phyloP scores from a whole-genome alignment of 2,888 invertebrate species.

The Bhutanitis thaidina region DNA sequence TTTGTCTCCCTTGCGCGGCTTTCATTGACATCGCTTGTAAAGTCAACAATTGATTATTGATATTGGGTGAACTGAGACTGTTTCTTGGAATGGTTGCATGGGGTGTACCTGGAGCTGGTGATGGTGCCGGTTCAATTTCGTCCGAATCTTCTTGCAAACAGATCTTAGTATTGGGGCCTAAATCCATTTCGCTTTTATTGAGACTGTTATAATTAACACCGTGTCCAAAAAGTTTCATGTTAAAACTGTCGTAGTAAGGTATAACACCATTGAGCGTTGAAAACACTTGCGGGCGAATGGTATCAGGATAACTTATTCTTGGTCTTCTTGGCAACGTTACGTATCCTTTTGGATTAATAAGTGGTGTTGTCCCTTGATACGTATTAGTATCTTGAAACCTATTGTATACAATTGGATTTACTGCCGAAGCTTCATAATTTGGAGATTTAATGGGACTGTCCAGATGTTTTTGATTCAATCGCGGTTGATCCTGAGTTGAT shows the following conservation, averaged over 20 bases:
- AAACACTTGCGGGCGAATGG: constrained; percentile 65
- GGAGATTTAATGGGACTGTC: constrained; percentile 66
- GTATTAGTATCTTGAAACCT: constrained; percentile 83
- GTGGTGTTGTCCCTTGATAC: constrained; percentile 74
- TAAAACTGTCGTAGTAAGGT: constrained; percentile 88
- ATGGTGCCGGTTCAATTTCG: constrained; percentile 68
- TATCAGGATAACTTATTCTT: constrained; percentile 82
- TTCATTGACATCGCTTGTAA: constrained; percentile 60
- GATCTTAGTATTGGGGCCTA: constrained; percentile 74
- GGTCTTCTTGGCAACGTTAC: constrained; percentile 93
- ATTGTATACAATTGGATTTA: constrained; percentile 50
- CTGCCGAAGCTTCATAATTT: constrained; percentile 45
- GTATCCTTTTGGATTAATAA: constrained; percentile 85
- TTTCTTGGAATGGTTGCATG: constrained; percentile 68
- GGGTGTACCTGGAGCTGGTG: constrained; percentile 75
- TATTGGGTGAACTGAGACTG: constrained; percentile 75
- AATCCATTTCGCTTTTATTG: constrained; percentile 84
- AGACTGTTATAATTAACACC: constrained; percentile 88
- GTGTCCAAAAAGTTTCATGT: constrained; percentile 90
- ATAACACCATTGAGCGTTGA: constrained; percentile 70
- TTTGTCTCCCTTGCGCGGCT: constrained; percentile 28
- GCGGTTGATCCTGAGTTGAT: constrained; percentile 32
- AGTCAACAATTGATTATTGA: constrained; percentile 70
- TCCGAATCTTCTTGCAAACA: constrained; percentile 71
- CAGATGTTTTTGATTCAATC: constrained; percentile 27